These are phyloP conservation scores for Papilio aristodemus DNA, from an alignment of 1,140 invertebrate species.

Conservation along the genomic window DNA sequence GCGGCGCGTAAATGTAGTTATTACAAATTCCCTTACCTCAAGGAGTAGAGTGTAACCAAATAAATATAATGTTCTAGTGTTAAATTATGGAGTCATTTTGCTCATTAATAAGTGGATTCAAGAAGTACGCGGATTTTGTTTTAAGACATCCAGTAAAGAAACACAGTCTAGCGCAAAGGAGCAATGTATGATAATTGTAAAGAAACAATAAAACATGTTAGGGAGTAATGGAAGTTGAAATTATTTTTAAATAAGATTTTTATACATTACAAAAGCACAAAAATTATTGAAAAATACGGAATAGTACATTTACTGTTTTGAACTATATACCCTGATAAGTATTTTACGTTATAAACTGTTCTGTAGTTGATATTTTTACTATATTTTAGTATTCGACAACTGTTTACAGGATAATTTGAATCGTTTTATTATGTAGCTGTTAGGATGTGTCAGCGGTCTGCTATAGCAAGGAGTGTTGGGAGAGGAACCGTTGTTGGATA, in stretches of 20 bases:
- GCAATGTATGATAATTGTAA: constrained; percentile 10
- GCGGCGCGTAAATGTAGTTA: constrained; percentile 25
- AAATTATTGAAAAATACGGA: constrained; percentile 27
- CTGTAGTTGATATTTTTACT: constrained; percentile 29
- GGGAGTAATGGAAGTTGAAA: constrained; percentile 22
- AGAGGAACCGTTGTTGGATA: constrained; percentile 35
- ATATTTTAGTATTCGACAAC: constrained; percentile 33
- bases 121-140: not conserved
- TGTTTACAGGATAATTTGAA: constrained; percentile 29
- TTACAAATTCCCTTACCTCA: constrained; percentile 32
- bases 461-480: constrained; percentile 27
- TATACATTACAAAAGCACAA: constrained; percentile 32
- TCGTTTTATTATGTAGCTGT: constrained; percentile 7
- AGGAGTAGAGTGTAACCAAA: constrained; percentile 29
- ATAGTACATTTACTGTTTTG: constrained; percentile 27
- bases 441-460: constrained; percentile 20
- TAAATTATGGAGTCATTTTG: constrained; percentile 19
- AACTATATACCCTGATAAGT: constrained; percentile 32
- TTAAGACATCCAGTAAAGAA: not conserved
- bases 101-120: constrained; percentile 9
- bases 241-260: constrained; percentile 33
- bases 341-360: constrained; percentile 32
- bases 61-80: constrained; percentile 16
- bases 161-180: constrained; percentile 1
- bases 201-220: not conserved